Percentiles rank a stretch among this genome's conserved stretches.
Evolutionary conservation across 2,888 invertebrate species (phyloP).

Genomic region (Euphydryas editha): DNA sequence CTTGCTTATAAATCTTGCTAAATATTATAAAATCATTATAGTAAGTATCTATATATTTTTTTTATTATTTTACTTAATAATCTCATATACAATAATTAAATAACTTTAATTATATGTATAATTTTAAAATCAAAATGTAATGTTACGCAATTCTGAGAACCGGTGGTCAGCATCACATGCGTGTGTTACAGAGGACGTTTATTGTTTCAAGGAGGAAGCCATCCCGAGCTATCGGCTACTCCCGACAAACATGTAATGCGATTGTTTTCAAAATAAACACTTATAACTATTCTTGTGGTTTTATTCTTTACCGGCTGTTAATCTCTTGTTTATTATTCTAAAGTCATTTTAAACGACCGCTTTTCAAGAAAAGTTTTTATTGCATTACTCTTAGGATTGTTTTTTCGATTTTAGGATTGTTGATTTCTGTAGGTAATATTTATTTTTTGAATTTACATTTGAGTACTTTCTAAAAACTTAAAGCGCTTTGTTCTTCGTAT

Average conservation of each 20-base stretch:
- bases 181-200: conserved; percentile 25
- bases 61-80: too few species aligned
- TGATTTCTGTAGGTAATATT: too few species aligned
- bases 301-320: conserved; percentile 58
- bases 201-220: conserved; percentile 38
- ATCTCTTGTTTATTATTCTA: conserved; percentile 60
- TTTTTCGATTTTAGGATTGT: not conserved
- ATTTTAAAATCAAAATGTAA: conserved; percentile 5
- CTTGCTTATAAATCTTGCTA: too few species aligned
- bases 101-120: not conserved
- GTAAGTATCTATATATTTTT: too few species aligned
- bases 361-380: conserved; percentile 44
- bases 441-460: not conserved
- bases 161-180: conserved; percentile 19
- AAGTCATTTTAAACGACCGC: conserved; percentile 47
- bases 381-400: not conserved
- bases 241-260: conserved; percentile 42
- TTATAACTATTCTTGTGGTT: conserved; percentile 59
- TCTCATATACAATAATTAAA: too few species aligned
- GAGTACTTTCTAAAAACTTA: too few species aligned
- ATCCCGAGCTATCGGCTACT: conserved; percentile 34
- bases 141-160: conserved; percentile 24
- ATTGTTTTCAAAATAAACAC: conserved; percentile 66
- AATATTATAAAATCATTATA: too few species aligned
- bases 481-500: too few species aligned